Evolutionary conservation across 2,888 invertebrate genomes (phyloP).

Genomic region (Oxystoma pomonae): DNA sequence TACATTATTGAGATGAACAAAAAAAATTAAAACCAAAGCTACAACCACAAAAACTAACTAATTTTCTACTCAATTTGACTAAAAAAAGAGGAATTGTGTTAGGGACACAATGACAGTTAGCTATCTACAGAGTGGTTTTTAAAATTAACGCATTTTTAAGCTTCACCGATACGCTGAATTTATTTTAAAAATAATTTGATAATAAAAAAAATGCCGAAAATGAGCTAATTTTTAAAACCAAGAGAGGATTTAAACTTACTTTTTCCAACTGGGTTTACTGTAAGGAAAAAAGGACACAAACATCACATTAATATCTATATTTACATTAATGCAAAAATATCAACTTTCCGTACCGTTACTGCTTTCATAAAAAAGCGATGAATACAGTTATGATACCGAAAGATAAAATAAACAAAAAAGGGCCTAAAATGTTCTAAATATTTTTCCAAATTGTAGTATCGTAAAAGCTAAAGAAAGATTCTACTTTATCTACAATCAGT

Average conservation of each 20-base stretch:
- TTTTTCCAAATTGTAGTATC: no score
- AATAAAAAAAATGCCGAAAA: not conserved
- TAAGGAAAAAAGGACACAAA: slow-evolving; percentile 38
- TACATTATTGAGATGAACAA: no score
- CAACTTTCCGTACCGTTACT: not conserved
- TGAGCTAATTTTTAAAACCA: slow-evolving; percentile 1
- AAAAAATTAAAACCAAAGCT: no score
- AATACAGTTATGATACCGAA: no score
- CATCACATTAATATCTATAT: slow-evolving; percentile 26
- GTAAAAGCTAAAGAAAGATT: no score
- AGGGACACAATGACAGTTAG: not conserved
- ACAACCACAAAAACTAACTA: no score
- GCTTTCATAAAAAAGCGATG: no score
- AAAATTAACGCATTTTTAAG: not conserved
- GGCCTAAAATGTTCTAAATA: no score
- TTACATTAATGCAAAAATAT: slow-evolving; percentile 17
- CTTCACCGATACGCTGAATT: no score
- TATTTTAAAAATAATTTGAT: not conserved
- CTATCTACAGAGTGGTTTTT: not conserved
- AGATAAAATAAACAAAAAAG: no score
- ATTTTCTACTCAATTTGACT: no score
- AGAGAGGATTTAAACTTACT: slow-evolving; percentile 41
- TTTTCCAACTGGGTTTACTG: slow-evolving; percentile 46
- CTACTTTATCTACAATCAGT: no score
- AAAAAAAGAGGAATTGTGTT: not conserved